Base-by-base conservation (phyloP, 2,113 vertebrate species). In the Ptilonorhynchus violaceus region DNA sequence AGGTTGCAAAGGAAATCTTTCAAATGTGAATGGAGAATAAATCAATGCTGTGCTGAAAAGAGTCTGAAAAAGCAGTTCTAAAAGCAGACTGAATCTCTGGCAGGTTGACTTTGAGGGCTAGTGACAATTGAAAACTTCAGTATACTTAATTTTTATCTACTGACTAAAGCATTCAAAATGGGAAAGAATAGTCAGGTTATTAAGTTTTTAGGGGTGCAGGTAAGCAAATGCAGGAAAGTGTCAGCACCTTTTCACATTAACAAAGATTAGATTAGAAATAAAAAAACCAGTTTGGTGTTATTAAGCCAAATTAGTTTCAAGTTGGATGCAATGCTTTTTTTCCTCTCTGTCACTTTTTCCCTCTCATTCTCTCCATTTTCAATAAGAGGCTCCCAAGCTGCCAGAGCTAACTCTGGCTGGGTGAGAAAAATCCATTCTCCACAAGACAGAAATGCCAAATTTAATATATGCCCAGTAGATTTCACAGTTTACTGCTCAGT, bases 401-500 rank as follows among this genome's bases (percentile, higher is more conserved):
- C 88, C 85, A 95, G 75, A 96, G 74, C 52, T 85, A 85, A 59
- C 77, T 83, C 96, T 85, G 92, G 75, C 88, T 73, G 83, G 64
- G 89, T 95, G 87, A 97, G 70, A 74, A 93, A 95, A 97, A 96
- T 85, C 85, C 89, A 81, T 94, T 96, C 50, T 70, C 79, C 75
- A 92, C 74, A 87, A 94, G 94, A 96, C 69, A 96, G 87, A 93
- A 95, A 90, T 85, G 89, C 89, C 82, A 76, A 96, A 95, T 93
- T 96, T 82, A 93, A 90, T 94, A 90, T 90, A 88, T 85, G 93
- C 92, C 89, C 96, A 93, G 89, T 84, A 95, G 89, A 95, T 95
- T 94, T 96, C 96, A 93, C 87, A 96, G 95, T 95, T 94, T 96
- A 68, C 88, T 94, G 89, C 86, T 96, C 62, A 85, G 44, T 86